Conservation (phyloP, 2,113 vertebrate genomes). For the Hippoglossus stenolepis region DNA sequence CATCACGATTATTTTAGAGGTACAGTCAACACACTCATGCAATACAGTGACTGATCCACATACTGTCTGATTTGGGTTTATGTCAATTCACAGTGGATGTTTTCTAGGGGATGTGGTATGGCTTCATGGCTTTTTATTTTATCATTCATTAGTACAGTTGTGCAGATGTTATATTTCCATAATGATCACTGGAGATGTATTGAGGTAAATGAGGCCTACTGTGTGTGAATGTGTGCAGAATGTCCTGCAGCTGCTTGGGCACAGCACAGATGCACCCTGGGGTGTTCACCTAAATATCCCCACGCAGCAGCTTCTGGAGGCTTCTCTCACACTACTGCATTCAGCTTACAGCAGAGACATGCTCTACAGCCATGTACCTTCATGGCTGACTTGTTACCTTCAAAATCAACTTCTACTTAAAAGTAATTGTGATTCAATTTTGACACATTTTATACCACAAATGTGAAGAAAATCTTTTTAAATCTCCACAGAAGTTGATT, state of each 20-base stretch:
- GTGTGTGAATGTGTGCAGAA: conserved; percentile 43
- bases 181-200: not conserved
- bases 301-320: conserved; percentile 71
- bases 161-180: not conserved
- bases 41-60: too few species aligned
- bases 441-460: too few species aligned
- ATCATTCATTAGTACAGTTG: not conserved
- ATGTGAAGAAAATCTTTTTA: too few species aligned
- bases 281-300: conserved; percentile 80
- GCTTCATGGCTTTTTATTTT: not conserved
- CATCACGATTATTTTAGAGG: too few species aligned
- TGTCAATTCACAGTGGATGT: not conserved
- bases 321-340: conserved; percentile 72
- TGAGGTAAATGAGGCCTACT: not conserved
- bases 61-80: too few species aligned
- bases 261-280: conserved; percentile 57
- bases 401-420: too few species aligned
- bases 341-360: conserved; percentile 55
- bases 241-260: conserved; percentile 66
- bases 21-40: too few species aligned
- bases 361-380: conserved; percentile 62
- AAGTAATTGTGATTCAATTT: too few species aligned
- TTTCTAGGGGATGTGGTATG: not conserved
- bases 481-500: too few species aligned
- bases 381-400: not conserved